Conservation (phyloP, 2,888 invertebrate species). For the Drosophila multiciliata region DNA sequence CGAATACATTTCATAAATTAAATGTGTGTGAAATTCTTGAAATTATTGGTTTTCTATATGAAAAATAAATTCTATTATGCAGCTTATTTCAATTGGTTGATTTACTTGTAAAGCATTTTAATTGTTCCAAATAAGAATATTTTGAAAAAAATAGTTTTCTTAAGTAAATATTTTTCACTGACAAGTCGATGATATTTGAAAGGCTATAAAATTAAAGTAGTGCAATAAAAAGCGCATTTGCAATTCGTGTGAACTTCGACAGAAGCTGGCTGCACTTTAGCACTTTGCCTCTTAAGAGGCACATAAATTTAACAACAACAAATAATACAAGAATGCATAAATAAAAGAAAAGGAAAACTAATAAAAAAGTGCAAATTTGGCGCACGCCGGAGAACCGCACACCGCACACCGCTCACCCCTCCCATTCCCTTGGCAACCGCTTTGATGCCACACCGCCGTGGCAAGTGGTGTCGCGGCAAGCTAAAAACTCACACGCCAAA, state of each 20-base stretch:
- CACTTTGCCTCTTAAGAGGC: conserved; percentile 28
- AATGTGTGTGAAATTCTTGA: background rate
- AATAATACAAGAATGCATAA: conserved; percentile 12
- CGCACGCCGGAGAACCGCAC: conserved; percentile 32
- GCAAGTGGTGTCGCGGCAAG: conserved; percentile 44
- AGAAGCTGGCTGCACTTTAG: conserved; percentile 31
- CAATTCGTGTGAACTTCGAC: conserved; percentile 17
- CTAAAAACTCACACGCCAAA: conserved; percentile 54
- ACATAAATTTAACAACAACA: conserved; percentile 52
- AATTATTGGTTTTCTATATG: background rate
- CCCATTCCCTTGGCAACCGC: background rate
- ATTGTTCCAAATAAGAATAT: background rate
- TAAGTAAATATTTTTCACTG: background rate
- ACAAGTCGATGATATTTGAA: background rate
- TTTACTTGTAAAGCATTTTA: background rate
- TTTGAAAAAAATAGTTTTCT: background rate
- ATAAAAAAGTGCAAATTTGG: conserved; percentile 50
- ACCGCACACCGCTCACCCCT: conserved; percentile 3
- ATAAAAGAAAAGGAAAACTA: conserved; percentile 27
- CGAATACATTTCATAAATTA: conserved; percentile 9
- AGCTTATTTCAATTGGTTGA: background rate
- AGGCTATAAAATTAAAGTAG: background rate
- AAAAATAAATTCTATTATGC: background rate
- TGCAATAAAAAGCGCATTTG: conserved; percentile 17
- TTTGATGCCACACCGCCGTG: background rate